Base-by-base conservation (phyloP, 2,888 invertebrate genomes). In the Volucella bombylans region DNA sequence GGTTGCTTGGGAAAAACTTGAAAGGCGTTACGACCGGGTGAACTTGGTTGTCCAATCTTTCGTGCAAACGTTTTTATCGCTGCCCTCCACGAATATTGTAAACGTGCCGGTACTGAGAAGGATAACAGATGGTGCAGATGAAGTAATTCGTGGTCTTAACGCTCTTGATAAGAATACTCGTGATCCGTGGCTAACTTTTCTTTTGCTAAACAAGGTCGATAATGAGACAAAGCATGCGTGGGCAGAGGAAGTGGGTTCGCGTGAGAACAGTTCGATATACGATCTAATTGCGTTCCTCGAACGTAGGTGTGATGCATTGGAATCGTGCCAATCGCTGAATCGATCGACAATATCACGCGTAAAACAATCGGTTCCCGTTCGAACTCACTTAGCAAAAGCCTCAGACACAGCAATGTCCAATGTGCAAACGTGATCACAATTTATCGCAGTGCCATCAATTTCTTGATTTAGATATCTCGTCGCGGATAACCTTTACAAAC, bases 161-260 rank as follows among this genome's bases (percentile, higher is more conserved):
- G 77, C 73, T 1, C 14, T 72, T 4, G n/a, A 85, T 9, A 49
- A 68, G n/a, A 72, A 80, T 18, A 76, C 76, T 65, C 45, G 76
- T 2, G 76, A 85, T 65, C 76, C 76, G 2, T 83, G 85, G 72
- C 62, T 76, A 9, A 85, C 80, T 10, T 47, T 77, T 39, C 11
- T 69, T 10, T 50, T 77, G 18, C 54, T 76, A n/a, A 55, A 68
- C 38, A 71, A 82, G 68, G 12, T 68, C 74, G 41, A 82, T 10
- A 1, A 9, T 14, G 23, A 8, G 3, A 57, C 80, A 11, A 59
- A 76, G 39, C 71, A 62, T 18, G 61, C 62, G 12, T 76, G 79
- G 61, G 41, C 45, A 52, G 54, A 81, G 47, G 38, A 55, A 47
- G 45, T 68, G n/a, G 61, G 74, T 54, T 69, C 61, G 2, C 18